Evolutionary conservation across 2,888 invertebrate genomes (phyloP), one percentile per base, ranked within the genome.

Genomic region (Eustalomyia histrio): DNA sequence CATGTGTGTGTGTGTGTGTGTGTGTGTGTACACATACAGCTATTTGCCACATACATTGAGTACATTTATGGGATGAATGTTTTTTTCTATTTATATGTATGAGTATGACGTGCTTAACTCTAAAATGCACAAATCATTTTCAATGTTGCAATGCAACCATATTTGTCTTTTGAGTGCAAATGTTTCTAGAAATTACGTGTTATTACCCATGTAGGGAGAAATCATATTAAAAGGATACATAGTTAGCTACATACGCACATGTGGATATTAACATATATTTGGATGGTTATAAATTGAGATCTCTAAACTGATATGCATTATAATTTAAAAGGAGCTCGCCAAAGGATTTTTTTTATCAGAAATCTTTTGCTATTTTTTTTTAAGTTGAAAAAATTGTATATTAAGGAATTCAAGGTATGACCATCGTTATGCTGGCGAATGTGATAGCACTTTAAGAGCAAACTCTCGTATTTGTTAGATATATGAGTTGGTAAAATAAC

Each of bases 91-190:
- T 76, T 79, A 76, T 60, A 75, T 80, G 74, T 80, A 73, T 79
- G 82, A 71, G 55, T 73, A 64, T 78, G 80, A 82, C 79, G 79
- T 80, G 82, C 78, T 83, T 79, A 78, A 60, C 71, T 78, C 71
- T 16, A 47, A 86, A 85, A 84, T 86, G 86, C 86, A 87, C 89
- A 88, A 89, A 89, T 88, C 89, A 88, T 88, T 87, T 84, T 83
- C 84, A 85, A 85, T 39, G 84, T 86, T 86, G 87, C 88, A 86
- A 78, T 85, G 85, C 87, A 86, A 58, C 43, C 67, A 72, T 68
- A 52, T 72, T 68, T 80, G 61, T 57, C 53, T 71, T 75, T 35
- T 0, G 35, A 39, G 61, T 53, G 43, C 29, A 68, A 76, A 58
- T 72, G 72, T 72, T 69, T 63, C 16, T n/a, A 16, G 33, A 60